Conservation (phyloP, 2,113 vertebrate species). For the Myotis brandtii region DNA sequence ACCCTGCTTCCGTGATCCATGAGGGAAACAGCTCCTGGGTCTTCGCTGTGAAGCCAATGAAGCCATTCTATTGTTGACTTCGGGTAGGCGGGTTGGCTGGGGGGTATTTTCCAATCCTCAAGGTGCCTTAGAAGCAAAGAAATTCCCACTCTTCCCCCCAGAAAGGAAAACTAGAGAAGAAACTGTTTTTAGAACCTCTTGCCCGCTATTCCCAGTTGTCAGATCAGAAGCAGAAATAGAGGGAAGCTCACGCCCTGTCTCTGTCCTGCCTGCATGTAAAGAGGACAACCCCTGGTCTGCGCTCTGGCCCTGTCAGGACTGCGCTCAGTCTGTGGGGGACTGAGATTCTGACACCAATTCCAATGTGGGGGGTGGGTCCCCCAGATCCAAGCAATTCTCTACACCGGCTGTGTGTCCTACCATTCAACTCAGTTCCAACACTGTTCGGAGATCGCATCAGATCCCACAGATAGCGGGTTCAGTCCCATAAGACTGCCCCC, state of each 20-base stretch:
- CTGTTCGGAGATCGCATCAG: background rate
- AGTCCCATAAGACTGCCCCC: background rate
- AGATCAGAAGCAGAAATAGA: too few relatives aligned
- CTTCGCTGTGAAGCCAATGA: background rate
- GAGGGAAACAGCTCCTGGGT: background rate
- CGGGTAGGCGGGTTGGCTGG: fast-evolving
- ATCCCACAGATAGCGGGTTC: background rate
- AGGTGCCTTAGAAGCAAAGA: background rate
- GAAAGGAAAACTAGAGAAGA: background rate
- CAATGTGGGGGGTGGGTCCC: too few relatives aligned
- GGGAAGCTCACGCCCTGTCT: background rate
- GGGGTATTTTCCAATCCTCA: background rate
- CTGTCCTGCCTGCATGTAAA: background rate
- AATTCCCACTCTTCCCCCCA: background rate
- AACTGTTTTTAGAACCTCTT: background rate
- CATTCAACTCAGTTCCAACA: background rate
- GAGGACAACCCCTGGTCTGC: fast-evolving
- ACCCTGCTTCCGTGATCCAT: background rate
- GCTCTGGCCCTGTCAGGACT: background rate
- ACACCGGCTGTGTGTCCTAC: too few relatives aligned
- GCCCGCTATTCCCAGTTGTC: background rate
- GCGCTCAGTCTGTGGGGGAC: background rate
- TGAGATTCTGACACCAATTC: background rate
- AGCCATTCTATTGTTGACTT: too few relatives aligned
- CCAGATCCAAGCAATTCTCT: background rate